Base-by-base conservation (phyloP, 1,140 invertebrate species). In the Eumeta japonica region DNA sequence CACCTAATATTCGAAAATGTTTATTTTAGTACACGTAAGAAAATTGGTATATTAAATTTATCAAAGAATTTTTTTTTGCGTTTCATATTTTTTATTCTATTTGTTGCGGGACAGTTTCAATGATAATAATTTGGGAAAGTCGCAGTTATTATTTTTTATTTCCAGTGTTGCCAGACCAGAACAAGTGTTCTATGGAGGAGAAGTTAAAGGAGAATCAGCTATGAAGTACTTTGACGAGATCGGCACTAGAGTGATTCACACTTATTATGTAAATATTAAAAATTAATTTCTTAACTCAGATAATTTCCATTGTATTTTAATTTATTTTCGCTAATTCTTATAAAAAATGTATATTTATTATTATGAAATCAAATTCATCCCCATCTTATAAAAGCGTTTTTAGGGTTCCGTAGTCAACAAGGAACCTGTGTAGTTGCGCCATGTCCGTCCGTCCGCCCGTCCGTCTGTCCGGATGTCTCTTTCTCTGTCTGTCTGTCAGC, bases 111-210 rank as follows among this genome's bases (percentile, higher is more conserved):
- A n/a, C n/a, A n/a, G n/a, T n/a, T n/a, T n/a, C n/a, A n/a, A n/a
- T n/a, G n/a, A n/a, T n/a, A n/a, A n/a, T n/a, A n/a, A n/a, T n/a
- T n/a, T n/a, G n/a, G n/a, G n/a, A n/a, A n/a, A n/a, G n/a, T n/a
- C n/a, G n/a, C n/a, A n/a, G n/a, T n/a, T n/a, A n/a, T n/a, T n/a
- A 38, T 19, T 37, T 45, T 53, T 47, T 43, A 16, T 44, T 76
- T 77, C 24, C 59, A 84, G 84, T 27, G 74, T 77, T 58, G 79
- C 85, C 7, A 63, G 78, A 18, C 87, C 87, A 1, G 85, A 87
- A 52, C 84, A 89, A 70, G 85, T 93, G 12, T 87, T 89, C 55
- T 97, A 94, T 58, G 90, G 91, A 31, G 92, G 93, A 13, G 80
- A 83, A 40, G 76, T 90, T 18, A 81, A 85, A 41, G 90, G 89